A percentile compares a stretch with the other conserved stretches of the same genome.
Evolutionary conservation across 2,797 vertebrate species (phyloP).

Genomic region (Rhinatrema bivittatum): DNA sequence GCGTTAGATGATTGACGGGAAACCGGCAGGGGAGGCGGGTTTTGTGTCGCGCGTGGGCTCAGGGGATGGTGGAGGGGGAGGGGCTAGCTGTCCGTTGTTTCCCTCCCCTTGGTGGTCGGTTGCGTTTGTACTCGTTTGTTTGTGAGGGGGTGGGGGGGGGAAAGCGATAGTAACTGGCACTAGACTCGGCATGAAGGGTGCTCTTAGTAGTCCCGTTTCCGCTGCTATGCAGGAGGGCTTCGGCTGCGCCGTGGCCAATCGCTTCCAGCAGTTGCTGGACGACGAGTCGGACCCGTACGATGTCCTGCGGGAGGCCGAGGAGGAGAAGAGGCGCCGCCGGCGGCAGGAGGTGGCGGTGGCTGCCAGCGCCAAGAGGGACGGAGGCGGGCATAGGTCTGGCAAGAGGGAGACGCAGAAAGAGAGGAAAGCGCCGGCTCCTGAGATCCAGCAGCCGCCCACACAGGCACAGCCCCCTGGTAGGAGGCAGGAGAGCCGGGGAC

Average conservation of each 20-base stretch:
- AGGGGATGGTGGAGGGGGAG: too few species aligned
- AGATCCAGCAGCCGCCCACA: neutral
- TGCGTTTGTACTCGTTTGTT: accelerated
- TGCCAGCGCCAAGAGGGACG: neutral
- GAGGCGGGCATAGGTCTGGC: conserved; percentile 20
- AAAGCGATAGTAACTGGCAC: neutral
- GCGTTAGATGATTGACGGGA: neutral
- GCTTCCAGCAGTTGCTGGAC: conserved; percentile 80
- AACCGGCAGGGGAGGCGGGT: too few species aligned
- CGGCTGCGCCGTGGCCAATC: conserved; percentile 77
- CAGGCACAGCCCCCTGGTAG: too few species aligned
- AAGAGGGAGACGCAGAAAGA: conserved; percentile 74
- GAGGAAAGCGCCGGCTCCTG: conserved; percentile 6
- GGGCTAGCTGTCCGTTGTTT: too few species aligned
- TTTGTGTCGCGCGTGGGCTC: too few species aligned
- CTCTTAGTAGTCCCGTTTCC: conserved; percentile 23
- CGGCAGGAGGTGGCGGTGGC: conserved; percentile 29
- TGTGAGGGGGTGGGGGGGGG: neutral
- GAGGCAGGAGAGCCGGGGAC: too few species aligned
- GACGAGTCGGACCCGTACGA: conserved; percentile 86
- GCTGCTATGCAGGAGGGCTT: conserved; percentile 56
- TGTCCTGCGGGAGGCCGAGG: conserved; percentile 58
- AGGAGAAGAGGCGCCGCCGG: conserved; percentile 44
- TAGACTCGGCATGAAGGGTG: conserved; percentile 39
- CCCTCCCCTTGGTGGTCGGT: too few species aligned